phyloP scores from a whole-genome alignment of 1,140 invertebrate species.

The Drosophila bifasciata region DNA sequence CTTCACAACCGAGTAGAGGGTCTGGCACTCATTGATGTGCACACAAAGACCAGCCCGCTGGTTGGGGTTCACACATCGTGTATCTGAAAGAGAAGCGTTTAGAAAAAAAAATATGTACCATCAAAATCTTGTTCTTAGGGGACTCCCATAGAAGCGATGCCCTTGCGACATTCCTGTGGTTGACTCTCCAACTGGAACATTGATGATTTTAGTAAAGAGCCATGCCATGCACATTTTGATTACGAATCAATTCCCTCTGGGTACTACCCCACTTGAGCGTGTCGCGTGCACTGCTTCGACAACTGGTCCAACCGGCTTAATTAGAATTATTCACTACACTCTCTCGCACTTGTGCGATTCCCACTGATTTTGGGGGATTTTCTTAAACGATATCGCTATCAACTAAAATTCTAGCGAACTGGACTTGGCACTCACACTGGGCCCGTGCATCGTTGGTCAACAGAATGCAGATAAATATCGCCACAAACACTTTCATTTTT shows the following conservation, averaged over 20 bases:
- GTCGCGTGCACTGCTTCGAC: slow-evolving; percentile 23
- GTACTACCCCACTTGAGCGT: slow-evolving; percentile 25
- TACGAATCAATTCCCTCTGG: slow-evolving; percentile 18
- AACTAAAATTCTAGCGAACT: slow-evolving; percentile 3
- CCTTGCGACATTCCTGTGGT: slow-evolving; percentile 58
- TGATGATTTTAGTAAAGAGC: not conserved
- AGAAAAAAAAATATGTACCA: slow-evolving; percentile 10
- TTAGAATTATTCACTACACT: slow-evolving; percentile 29
- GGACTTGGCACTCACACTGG: slow-evolving; percentile 34
- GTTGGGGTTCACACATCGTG: slow-evolving; percentile 69
- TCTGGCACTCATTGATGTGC: slow-evolving; percentile 67
- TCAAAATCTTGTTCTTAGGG: slow-evolving; percentile 39
- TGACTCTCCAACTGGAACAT: not conserved
- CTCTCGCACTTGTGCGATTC: slow-evolving; percentile 22
- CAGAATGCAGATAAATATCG: slow-evolving; percentile 26
- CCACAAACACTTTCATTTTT: slow-evolving; percentile 52
- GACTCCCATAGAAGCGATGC: slow-evolving; percentile 45
- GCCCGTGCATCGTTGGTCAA: slow-evolving; percentile 27
- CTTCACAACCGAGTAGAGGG: slow-evolving; percentile 59
- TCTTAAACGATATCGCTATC: not conserved
- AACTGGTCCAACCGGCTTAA: slow-evolving; percentile 46
- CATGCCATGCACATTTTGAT: slow-evolving; percentile 1
- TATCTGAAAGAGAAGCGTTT: slow-evolving; percentile 39
- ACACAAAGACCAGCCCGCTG: slow-evolving; percentile 63
- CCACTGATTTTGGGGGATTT: slow-evolving; percentile 22